Evolutionary conservation across 2,888 invertebrate species (phyloP).

Genomic region (Rhaphigaster nebulosa): DNA sequence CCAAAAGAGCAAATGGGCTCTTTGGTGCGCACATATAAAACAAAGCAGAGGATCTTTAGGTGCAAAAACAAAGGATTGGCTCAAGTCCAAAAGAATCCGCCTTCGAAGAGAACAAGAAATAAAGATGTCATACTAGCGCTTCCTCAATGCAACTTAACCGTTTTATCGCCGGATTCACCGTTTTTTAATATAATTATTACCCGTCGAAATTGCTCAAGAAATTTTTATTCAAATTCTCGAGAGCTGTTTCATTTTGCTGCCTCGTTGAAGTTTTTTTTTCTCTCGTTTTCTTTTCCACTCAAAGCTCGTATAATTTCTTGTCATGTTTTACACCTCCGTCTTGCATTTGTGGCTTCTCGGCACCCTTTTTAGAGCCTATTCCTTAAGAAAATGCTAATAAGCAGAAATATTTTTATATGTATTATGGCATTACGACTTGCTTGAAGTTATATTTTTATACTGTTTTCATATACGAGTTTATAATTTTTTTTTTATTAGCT

Average conservation of each 20-base stretch:
- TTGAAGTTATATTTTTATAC: background rate
- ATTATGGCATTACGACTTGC: background rate
- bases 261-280: background rate
- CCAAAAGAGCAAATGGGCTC: background rate
- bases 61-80: constrained; percentile 29
- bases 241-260: background rate
- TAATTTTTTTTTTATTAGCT: background rate
- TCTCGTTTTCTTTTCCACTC: background rate
- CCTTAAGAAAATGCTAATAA: background rate
- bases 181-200: background rate
- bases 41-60: background rate
- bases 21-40: background rate
- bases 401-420: background rate
- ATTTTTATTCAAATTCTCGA: background rate
- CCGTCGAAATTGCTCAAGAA: background rate
- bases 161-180: background rate
- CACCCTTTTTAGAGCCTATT: background rate
- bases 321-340: constrained; percentile 25
- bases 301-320: background rate
- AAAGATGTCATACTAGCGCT: background rate
- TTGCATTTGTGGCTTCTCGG: background rate
- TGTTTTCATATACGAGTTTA: background rate
- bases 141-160: background rate
- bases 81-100: constrained; percentile 1
- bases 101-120: background rate